Conservation (phyloP, 2,888 invertebrate species). For the Eugnorisma glareosa region DNA sequence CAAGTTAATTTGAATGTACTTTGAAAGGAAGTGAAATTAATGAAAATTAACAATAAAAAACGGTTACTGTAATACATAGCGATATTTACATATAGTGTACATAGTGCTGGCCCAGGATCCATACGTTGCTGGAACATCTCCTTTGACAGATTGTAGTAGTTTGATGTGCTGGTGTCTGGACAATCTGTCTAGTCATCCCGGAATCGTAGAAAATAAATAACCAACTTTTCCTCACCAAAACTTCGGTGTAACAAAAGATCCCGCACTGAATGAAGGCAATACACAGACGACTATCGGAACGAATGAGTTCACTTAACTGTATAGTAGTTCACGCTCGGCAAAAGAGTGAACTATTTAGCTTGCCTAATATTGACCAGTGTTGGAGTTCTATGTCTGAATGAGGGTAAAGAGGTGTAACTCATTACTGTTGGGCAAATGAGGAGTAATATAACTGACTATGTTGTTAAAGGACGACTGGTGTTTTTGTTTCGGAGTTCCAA, state of each 20-base stretch:
- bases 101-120: no score
- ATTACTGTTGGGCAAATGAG: background rate
- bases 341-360: conserved; percentile 15
- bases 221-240: background rate
- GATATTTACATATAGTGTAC: no score
- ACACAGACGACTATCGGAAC: conserved; percentile 7
- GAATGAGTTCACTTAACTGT: conserved; percentile 37
- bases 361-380: background rate
- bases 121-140: no score
- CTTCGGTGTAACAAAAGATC: conserved; percentile 29
- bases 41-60: no score
- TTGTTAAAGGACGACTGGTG: conserved; percentile 6
- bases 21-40: no score
- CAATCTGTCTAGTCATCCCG: background rate
- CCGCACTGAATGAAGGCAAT: conserved; percentile 1
- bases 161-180: no score
- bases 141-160: no score
- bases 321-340: conserved; percentile 5
- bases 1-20: no score
- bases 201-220: background rate
- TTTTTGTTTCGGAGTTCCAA: background rate
- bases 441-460: background rate
- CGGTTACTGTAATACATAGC: no score
- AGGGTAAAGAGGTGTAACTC: conserved; percentile 1
- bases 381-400: conserved; percentile 8